These are phyloP conservation scores for Melanotaenia parkinsoni DNA, from an alignment of 2,797 vertebrate species.

Conservation along the genomic window DNA sequence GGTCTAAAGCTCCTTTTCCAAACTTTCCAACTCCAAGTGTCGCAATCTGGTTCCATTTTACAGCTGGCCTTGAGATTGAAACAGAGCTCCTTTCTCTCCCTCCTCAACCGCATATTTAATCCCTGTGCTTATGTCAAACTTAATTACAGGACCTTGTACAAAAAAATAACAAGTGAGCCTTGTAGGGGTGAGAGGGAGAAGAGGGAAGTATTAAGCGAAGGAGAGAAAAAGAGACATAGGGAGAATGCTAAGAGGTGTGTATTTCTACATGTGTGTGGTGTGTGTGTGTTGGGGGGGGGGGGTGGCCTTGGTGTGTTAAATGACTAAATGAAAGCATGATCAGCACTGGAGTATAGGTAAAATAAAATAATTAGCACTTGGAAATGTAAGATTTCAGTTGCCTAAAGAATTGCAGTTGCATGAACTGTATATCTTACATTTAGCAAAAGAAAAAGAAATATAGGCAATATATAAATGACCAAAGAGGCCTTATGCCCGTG, in stretches of 20 bases:
- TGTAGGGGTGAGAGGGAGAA: constrained; percentile 80
- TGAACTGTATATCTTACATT: constrained; percentile 1
- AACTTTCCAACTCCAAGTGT: constrained; percentile 87
- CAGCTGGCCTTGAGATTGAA: constrained; percentile 89
- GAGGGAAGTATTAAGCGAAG: constrained; percentile 65
- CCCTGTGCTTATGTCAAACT: constrained; percentile 99
- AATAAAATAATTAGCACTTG: background rate
- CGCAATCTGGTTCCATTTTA: constrained; percentile 91
- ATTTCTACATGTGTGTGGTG: constrained; percentile 21
- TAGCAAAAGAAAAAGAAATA: background rate
- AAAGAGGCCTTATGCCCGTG: constrained; percentile 16
- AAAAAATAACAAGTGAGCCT: constrained; percentile 98
- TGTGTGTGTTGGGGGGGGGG: constrained; percentile 20
- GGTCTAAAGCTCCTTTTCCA: constrained; percentile 78
- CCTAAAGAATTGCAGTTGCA: background rate
- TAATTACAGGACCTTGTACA: constrained; percentile 97
- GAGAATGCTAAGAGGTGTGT: constrained; percentile 73
- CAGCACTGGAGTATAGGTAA: constrained; percentile 8
- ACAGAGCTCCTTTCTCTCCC: constrained; percentile 91
- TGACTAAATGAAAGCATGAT: constrained; percentile 57
- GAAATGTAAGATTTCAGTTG: constrained; percentile 10
- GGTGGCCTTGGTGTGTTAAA: constrained; percentile 56
- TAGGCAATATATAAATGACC: constrained; percentile 16
- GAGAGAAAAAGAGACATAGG: constrained; percentile 67
- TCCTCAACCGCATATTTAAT: constrained; percentile 98